Percentiles rank a stretch among this genome's conserved stretches.
Evolutionary conservation across 2,113 vertebrate genomes (phyloP).

Genomic region (Genyomyrus donnyi): DNA sequence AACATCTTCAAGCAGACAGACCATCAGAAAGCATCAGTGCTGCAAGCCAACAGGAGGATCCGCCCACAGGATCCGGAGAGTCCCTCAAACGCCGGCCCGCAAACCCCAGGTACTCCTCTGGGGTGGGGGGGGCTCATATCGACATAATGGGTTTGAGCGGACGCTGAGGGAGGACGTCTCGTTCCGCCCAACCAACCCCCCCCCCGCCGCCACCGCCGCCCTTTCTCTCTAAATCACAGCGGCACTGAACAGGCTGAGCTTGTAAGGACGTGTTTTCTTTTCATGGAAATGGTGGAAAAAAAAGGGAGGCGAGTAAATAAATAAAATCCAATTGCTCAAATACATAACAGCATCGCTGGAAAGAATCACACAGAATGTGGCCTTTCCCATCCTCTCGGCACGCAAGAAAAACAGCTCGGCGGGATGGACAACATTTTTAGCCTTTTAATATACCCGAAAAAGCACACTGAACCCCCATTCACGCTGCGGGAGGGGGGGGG

Average conservation of each 20-base stretch:
- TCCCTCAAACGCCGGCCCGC: not conserved
- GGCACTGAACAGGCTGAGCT: conserved; percentile 36
- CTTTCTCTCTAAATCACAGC: conserved; percentile 16
- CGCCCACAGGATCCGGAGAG: not conserved
- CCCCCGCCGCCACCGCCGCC: not conserved
- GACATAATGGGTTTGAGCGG: conserved; percentile 28
- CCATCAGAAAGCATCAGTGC: not conserved
- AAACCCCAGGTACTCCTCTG: not conserved
- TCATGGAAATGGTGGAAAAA: conserved; percentile 30
- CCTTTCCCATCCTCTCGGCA: conserved; percentile 41
- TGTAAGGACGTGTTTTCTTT: conserved; percentile 39
- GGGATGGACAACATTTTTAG: conserved; percentile 45
- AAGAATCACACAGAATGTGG: conserved; percentile 50
- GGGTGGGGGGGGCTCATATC: conserved; percentile 16
- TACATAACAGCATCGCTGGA: conserved; percentile 43
- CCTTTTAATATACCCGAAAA: conserved; percentile 44
- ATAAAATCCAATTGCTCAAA: conserved; percentile 46
- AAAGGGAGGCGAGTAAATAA: conserved; percentile 37
- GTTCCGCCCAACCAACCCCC: conserved; percentile 39
- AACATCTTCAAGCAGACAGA: not conserved
- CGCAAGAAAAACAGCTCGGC: conserved; percentile 44
- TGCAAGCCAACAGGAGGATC: not conserved
- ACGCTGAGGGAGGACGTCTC: conserved; percentile 16
- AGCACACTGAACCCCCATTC: conserved; percentile 46
- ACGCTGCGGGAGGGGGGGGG: conserved; percentile 26